Evolutionary conservation across 2,113 vertebrate genomes (phyloP), one percentile per base, ranked within the genome.

Genomic region (Prolemur simus): DNA sequence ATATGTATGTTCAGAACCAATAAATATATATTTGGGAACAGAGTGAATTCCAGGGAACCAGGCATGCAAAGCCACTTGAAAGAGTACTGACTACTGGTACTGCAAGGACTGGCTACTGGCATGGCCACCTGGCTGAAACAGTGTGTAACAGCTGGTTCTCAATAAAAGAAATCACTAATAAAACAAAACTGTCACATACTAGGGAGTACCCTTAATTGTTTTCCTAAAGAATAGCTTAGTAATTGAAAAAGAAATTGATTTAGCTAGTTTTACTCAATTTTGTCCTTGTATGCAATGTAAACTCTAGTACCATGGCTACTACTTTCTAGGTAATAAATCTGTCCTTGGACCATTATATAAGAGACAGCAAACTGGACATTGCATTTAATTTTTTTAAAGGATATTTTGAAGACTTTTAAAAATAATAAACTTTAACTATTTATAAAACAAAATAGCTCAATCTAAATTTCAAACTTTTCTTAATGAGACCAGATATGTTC

Each of bases 401-500:
- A 25, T 7, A 89, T 27, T 60, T 88, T 80, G 25, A 89, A 91
- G 45, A 91, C 27, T 66, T 95, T 73, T 32, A 93, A 80, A 86
- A 89, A 64, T 34, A 76, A 90, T 10, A 71, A 73, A 60, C 6
- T 4, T 66, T 68, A 74, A 29, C 4, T 29, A 49, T 58, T 90
- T 77, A 58, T 58, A 83, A 77, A 87, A 94, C 23, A 82, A 95
- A 82, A 71, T 56, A 71, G 17, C 84, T 88, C 34, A 58, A 92
- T 71, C 71, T 69, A 74, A 9, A 95, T 94, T 89, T 96, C 68
- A 80, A 87, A 74, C 60, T 92, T 96, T 90, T 91, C 45, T 73
- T 87, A 54, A 54, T 54, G 52, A 54, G 52, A 71, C 10, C 27
- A 15, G 37, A 74, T 74, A 74, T 45, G 27, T 45, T 74, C 42